Evolutionary conservation across 35 echinoderm and acorn worm genomes (phyloP).

Genomic region (Hemicentrotus pulcherrimus): DNA sequence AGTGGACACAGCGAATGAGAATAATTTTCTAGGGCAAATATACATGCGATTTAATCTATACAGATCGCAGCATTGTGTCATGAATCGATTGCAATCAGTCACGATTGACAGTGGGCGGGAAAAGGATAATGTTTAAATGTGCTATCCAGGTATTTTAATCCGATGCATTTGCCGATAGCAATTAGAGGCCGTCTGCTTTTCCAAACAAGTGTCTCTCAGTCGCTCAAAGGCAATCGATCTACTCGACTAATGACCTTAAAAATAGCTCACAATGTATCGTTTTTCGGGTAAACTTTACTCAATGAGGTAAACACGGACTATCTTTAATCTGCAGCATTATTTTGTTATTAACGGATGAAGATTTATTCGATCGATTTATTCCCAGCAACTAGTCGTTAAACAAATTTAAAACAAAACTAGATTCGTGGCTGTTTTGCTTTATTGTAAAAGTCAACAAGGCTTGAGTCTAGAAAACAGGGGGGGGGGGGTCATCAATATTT

Average conservation of each 20-base stretch:
- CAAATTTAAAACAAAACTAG: neutral
- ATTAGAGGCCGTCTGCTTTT: neutral
- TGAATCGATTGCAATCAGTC: neutral
- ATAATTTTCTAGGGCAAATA: neutral
- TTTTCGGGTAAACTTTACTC: neutral
- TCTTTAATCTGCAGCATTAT: neutral
- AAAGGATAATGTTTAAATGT: neutral
- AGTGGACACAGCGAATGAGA: neutral
- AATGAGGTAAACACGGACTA: neutral
- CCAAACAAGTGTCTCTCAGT: neutral
- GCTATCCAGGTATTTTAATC: neutral
- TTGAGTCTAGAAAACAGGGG: too few species aligned
- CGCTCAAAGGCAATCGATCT: neutral
- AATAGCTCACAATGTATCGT: neutral
- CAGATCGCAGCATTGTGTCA: neutral
- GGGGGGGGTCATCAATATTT: too few species aligned
- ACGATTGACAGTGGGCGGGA: neutral
- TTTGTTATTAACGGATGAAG: neutral
- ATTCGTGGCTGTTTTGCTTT: neutral
- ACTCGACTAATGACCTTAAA: neutral
- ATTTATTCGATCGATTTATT: neutral
- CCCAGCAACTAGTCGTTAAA: neutral
- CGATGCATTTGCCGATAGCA: slow-evolving; percentile 16
- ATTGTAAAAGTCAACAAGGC: neutral
- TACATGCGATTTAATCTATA: neutral